A percentile compares a stretch with the other conserved stretches of the same genome.
phyloP scores from a whole-genome alignment of 2,888 invertebrate species.

The Bombylius discolor region DNA sequence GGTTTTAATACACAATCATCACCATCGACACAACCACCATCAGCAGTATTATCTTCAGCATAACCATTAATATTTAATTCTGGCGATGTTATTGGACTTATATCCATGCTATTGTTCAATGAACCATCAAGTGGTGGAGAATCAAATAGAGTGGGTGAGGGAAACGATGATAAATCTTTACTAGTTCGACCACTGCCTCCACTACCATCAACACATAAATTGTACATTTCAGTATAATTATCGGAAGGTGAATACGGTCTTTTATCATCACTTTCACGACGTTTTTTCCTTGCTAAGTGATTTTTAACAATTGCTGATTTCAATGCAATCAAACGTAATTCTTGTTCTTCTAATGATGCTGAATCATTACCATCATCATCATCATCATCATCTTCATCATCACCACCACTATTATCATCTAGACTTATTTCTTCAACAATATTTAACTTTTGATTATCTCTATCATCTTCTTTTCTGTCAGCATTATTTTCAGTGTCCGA shows the following conservation, averaged over 20 bases:
- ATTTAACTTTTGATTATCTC: background rate
- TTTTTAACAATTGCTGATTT: slow-evolving; percentile 34
- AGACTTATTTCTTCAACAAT: background rate
- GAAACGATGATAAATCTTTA: background rate
- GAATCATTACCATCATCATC: slow-evolving; percentile 11
- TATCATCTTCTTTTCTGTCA: background rate
- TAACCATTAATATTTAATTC: slow-evolving; percentile 6
- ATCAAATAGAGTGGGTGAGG: background rate
- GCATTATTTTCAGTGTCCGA: background rate
- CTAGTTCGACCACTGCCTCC: background rate
- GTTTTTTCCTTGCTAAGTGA: slow-evolving; percentile 29
- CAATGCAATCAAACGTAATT: slow-evolving; percentile 31
- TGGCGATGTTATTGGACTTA: slow-evolving; percentile 33
- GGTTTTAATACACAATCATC: slow-evolving; percentile 18
- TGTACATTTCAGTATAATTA: background rate
- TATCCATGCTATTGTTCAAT: slow-evolving; percentile 21
- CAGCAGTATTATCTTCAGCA: background rate
- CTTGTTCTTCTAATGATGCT: slow-evolving; percentile 22
- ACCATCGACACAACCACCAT: background rate
- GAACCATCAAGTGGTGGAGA: background rate
- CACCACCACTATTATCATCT: background rate
- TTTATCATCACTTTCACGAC: slow-evolving; percentile 23
- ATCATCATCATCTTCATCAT: background rate
- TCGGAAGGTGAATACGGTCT: slow-evolving; percentile 36
- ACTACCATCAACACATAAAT: background rate